Base-by-base conservation (phyloP, 1,140 invertebrate species). In the Bombus haemorrhoidalis region DNA sequence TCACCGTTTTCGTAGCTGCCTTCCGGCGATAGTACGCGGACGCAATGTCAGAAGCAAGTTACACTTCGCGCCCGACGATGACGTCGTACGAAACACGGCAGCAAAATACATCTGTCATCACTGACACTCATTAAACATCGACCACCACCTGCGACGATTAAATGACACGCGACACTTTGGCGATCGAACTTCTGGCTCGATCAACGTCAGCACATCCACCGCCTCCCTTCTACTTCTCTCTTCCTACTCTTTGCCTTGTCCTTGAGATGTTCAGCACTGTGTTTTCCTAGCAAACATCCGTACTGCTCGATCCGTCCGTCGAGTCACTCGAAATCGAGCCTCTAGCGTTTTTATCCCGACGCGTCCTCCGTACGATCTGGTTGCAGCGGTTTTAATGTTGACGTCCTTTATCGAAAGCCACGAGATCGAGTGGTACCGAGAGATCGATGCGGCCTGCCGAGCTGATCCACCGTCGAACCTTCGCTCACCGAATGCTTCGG, bases 31-130 rank as follows among this genome's bases (percentile, higher is more conserved):
- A 8, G 37, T 34, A 59, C 12, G 71, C 28, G 39, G 22, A 64
- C 68, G 64, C 22, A 53, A 53, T 77, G 41, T 53, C 41, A 79
- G 62, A 25, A 32, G 32, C 85, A 25, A 57, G 37, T 85, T 79
- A 86, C 64, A 32, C n/a, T 37, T 82, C 85, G 73, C 72, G 53
- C 72, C 82, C 75, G 69, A 81, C 77, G 74, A 43, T 66, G 80
- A 80, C 72, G 77, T 69, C 47, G 82, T 81, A 76, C 85, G 80
- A 53, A 71, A 69, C 86, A 76, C 76, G 71, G 59, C 74, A 92
- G 86, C 89, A 66, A 87, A 91, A 85, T 90, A 90, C 92, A 92
- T 92, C 90, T 93, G 91, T 92, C 92, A 93, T 93, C 92, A 92
- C 92, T 86, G 80, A 90, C 93, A 93, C 92, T 92, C 87, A 92